Conservation (phyloP, 2,113 vertebrate species). For the Paratilapia polleni region DNA sequence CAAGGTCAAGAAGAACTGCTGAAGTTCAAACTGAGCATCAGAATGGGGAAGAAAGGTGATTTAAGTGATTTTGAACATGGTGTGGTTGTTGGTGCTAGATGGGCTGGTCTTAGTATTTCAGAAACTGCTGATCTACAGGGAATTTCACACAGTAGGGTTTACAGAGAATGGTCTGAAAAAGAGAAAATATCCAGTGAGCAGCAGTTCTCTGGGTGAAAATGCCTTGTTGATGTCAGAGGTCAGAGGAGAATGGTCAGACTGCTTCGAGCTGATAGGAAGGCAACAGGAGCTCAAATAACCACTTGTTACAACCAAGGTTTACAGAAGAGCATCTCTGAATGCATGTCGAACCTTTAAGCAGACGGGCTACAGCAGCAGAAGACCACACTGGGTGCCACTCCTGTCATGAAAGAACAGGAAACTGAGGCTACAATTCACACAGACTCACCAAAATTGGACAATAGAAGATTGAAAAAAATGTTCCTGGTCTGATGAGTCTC, state of each 20-base stretch:
- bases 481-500: no score
- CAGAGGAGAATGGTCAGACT: not conserved
- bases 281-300: not conserved
- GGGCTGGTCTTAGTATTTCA: not conserved
- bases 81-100: not conserved
- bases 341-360: no score
- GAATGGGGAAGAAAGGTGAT: rapidly evolving
- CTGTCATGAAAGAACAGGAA: no score
- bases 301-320: no score
- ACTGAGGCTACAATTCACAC: no score
- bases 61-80: not conserved
- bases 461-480: no score
- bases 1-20: not conserved
- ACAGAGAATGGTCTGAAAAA: rapidly evolving
- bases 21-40: not conserved
- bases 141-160: not conserved
- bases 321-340: no score
- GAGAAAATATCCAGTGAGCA: not conserved
- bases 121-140: not conserved
- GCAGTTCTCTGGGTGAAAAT: not conserved
- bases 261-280: not conserved
- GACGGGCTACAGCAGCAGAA: no score
- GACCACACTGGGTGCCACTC: no score
- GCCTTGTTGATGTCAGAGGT: not conserved
- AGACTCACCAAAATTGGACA: no score